Percentiles rank a stretch among this genome's conserved stretches.
Conservation (phyloP, 1,140 invertebrate species). For the Matsumurasca onukii region DNA sequence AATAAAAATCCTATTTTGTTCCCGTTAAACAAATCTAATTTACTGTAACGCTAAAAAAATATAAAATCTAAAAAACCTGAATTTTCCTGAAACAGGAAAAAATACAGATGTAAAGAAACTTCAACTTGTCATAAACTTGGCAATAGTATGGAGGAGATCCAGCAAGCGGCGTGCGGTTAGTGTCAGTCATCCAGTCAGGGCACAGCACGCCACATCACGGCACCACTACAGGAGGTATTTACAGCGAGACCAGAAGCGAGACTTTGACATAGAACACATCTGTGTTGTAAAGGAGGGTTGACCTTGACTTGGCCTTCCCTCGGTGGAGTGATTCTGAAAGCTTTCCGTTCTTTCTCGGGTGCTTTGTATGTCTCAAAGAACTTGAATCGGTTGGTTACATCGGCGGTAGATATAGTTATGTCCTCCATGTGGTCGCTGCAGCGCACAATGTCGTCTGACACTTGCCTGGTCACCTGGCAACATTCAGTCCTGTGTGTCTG, state of each 20-base stretch:
- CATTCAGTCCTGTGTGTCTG: too few relatives aligned
- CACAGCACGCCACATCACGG: conserved; percentile 6
- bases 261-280: conserved; percentile 21
- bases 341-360: conserved; percentile 65
- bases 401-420: conserved; percentile 73
- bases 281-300: conserved; percentile 20
- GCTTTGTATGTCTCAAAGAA: conserved; percentile 88
- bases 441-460: conserved; percentile 63
- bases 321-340: conserved; percentile 84
- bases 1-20: too few relatives aligned
- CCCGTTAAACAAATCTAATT: too few relatives aligned
- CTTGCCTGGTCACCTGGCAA: conserved; percentile 34
- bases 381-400: conserved; percentile 82
- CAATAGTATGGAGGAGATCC: neutral
- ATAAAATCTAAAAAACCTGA: too few relatives aligned
- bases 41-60: too few relatives aligned
- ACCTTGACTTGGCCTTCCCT: conserved; percentile 69
- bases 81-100: too few relatives aligned
- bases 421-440: conserved; percentile 71
- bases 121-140: too few relatives aligned
- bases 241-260: conserved; percentile 10
- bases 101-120: too few relatives aligned
- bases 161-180: neutral
- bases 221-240: conserved; percentile 18
- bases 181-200: neutral